Evolutionary conservation across 2,113 vertebrate species (phyloP).

Genomic region (Sciurus niger): DNA sequence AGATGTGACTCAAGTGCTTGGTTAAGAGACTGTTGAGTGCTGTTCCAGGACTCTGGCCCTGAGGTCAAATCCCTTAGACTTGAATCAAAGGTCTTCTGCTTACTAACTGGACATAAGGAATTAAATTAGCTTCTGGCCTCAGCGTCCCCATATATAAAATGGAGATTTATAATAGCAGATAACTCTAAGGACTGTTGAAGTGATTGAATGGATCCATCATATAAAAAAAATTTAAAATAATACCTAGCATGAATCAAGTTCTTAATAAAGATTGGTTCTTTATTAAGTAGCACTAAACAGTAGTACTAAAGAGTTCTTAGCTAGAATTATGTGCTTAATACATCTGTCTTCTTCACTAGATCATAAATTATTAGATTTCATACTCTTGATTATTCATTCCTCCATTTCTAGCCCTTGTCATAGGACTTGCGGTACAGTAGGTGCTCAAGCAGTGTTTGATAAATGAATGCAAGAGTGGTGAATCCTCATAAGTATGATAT

Average conservation of each 20-base stretch:
- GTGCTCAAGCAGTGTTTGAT: background rate
- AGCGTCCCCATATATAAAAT: constrained; percentile 43
- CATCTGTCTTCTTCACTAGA: background rate
- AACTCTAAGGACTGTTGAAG: background rate
- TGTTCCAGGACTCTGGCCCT: background rate
- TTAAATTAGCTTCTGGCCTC: background rate
- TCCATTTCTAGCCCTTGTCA: background rate
- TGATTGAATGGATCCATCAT: background rate
- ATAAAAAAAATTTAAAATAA: background rate
- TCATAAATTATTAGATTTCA: background rate
- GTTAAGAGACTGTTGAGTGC: background rate
- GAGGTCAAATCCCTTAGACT: background rate
- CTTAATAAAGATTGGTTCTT: background rate
- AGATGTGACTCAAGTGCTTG: background rate
- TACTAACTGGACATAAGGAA: background rate
- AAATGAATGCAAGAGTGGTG: background rate
- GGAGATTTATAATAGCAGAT: background rate
- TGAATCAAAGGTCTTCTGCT: background rate
- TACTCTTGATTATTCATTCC: background rate
- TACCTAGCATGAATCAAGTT: background rate
- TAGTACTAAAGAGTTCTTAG: background rate
- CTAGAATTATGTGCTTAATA: background rate
- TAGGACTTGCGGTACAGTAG: background rate
- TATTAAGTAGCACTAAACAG: background rate
- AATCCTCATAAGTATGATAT: background rate